These are phyloP conservation scores for Phytoseiulus persimilis DNA, from an alignment of 2,888 invertebrate genomes.

Conservation along the genomic window DNA sequence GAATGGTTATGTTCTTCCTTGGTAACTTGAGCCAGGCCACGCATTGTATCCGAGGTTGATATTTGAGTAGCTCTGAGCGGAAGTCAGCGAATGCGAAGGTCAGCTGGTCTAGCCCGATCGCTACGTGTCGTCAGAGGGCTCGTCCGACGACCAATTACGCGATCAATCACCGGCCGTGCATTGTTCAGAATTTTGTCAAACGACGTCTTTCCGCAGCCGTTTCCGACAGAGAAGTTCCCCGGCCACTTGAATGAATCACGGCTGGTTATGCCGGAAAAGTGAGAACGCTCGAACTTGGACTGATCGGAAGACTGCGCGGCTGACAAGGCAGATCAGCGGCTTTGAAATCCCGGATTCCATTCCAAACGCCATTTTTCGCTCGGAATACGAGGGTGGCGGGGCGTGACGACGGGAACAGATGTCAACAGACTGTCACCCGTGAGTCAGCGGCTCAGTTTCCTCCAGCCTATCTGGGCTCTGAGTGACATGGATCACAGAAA, in stretches of 20 bases:
- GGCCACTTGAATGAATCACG: too few species aligned
- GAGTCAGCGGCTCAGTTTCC: neutral
- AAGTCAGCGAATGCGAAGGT: neutral
- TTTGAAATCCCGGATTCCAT: neutral
- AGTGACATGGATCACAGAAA: neutral
- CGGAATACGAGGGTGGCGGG: neutral
- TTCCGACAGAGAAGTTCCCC: too few species aligned
- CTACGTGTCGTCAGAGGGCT: neutral
- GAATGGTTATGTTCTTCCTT: too few species aligned
- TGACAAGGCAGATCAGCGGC: neutral
- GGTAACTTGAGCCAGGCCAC: too few species aligned
- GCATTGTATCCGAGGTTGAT: too few species aligned
- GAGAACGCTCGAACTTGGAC: too few species aligned
- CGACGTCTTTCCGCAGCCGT: too few species aligned
- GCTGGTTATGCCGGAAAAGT: too few species aligned
- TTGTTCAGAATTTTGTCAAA: neutral
- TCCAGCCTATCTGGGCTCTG: neutral
- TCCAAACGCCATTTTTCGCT: too few species aligned
- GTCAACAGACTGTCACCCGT: neutral
- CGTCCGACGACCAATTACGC: neutral
- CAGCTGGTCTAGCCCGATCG: neutral
- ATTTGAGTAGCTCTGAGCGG: neutral
- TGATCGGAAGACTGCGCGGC: neutral
- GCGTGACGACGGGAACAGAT: neutral
- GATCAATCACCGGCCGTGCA: neutral